Percentiles rank a stretch among this genome's conserved stretches.
These are phyloP conservation scores for Brachionus rubens DNA, from an alignment of 1,140 invertebrate species.

Conservation along the genomic window DNA sequence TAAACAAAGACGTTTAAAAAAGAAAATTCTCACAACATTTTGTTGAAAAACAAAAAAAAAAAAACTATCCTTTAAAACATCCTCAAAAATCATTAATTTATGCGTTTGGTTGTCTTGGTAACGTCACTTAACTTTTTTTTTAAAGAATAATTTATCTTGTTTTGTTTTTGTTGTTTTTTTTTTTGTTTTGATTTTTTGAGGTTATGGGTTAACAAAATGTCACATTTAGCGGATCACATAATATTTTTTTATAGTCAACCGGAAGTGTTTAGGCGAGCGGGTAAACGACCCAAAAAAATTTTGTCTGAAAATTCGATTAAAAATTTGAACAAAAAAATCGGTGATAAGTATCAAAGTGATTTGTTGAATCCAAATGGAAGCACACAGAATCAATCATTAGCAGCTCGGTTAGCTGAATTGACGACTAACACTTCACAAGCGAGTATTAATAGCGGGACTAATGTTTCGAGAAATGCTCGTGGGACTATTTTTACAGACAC, in stretches of 20 bases:
- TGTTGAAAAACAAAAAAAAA: no score
- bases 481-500: slow-evolving; percentile 28
- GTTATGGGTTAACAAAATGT: no score
- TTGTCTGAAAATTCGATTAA: neutral
- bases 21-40: no score
- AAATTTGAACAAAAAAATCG: slow-evolving; percentile 34
- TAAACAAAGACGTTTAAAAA: no score
- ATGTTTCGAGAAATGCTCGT: neutral
- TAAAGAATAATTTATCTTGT: no score
- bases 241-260: slow-evolving; percentile 24
- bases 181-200: no score
- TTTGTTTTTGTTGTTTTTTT: no score
- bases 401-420: slow-evolving; percentile 20
- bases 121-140: no score
- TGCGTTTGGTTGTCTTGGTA: no score
- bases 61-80: no score
- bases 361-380: neutral
- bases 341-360: neutral
- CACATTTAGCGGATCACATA: neutral
- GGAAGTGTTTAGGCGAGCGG: neutral
- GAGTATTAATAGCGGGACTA: neutral
- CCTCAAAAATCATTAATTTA: no score
- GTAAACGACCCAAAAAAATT: neutral
- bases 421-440: neutral
- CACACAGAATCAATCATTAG: neutral